Conservation (phyloP, 1,140 invertebrate genomes). For the Drosophila nannoptera region DNA sequence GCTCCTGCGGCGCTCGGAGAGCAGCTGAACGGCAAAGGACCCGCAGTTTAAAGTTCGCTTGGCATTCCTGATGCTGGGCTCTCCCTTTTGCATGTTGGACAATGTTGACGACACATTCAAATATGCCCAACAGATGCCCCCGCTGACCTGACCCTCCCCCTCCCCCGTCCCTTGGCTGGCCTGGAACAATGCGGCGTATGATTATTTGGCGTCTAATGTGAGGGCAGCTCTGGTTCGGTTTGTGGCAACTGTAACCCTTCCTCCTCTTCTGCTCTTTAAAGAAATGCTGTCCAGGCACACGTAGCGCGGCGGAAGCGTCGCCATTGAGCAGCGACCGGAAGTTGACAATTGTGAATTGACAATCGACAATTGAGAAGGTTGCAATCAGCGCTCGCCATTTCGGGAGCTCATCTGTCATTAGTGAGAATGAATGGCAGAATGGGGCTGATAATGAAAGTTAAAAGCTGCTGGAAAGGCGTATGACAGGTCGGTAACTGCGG, state of each 20-base stretch:
- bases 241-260: slow-evolving; percentile 32
- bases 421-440: neutral
- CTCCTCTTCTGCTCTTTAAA: slow-evolving; percentile 46
- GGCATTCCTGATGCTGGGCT: slow-evolving; percentile 38
- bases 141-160: neutral
- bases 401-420: neutral
- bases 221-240: slow-evolving; percentile 41
- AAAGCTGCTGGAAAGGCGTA: no score
- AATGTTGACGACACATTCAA: slow-evolving; percentile 53
- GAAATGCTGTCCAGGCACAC: slow-evolving; percentile 21
- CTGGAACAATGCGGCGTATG: slow-evolving; percentile 68
- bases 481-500: no score
- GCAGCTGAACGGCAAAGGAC: slow-evolving; percentile 18
- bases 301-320: slow-evolving; percentile 10
- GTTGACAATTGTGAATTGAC: slow-evolving; percentile 38
- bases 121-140: slow-evolving; percentile 46
- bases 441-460: slow-evolving; percentile 19
- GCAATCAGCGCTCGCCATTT: slow-evolving; percentile 34
- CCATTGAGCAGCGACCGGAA: slow-evolving; percentile 44
- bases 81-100: slow-evolving; percentile 14
- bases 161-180: neutral
- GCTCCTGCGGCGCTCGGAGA: neutral
- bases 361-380: slow-evolving; percentile 41
- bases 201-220: slow-evolving; percentile 61
- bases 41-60: slow-evolving; percentile 45